A percentile compares a stretch with the other conserved stretches of the same genome.
phyloP scores from a whole-genome alignment of 1,140 invertebrate species.

The Gryllus bimaculatus region DNA sequence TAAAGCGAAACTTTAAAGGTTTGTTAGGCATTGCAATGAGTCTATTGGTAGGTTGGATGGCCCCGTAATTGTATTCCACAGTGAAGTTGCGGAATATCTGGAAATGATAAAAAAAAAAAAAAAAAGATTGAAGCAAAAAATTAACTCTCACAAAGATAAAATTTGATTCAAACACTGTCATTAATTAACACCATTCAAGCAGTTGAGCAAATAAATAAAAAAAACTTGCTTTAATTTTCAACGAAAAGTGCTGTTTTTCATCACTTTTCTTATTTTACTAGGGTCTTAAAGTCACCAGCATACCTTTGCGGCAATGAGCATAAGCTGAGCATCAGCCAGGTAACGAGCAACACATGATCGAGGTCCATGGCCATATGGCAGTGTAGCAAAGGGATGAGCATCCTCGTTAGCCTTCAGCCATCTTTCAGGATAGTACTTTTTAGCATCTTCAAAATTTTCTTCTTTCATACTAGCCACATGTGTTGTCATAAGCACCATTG shows the following conservation, averaged over 20 bases:
- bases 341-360: conserved; percentile 48
- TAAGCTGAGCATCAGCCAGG: conserved; percentile 46
- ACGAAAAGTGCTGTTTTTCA: not conserved
- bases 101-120: conserved; percentile 22
- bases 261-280: not conserved
- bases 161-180: not conserved
- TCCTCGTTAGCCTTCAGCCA: conserved; percentile 46
- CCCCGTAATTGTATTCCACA: conserved; percentile 54
- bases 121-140: not conserved
- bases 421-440: conserved; percentile 56
- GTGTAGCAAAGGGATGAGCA: conserved; percentile 41
- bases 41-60: conserved; percentile 43
- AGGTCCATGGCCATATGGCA: conserved; percentile 50
- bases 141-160: not conserved
- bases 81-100: conserved; percentile 48
- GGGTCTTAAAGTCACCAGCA: no score
- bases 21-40: conserved; percentile 47
- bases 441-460: conserved; percentile 58
- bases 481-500: conserved; percentile 60
- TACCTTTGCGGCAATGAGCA: conserved; percentile 45
- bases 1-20: conserved; percentile 50
- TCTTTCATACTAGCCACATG: conserved; percentile 54
- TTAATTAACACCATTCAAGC: conserved; percentile 10
- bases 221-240: not conserved
- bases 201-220: not conserved